A percentile compares a stretch with the other conserved stretches of the same genome.
These are phyloP conservation scores for Anagrus nilaparvatae DNA, from an alignment of 1,140 invertebrate species.

Conservation along the genomic window DNA sequence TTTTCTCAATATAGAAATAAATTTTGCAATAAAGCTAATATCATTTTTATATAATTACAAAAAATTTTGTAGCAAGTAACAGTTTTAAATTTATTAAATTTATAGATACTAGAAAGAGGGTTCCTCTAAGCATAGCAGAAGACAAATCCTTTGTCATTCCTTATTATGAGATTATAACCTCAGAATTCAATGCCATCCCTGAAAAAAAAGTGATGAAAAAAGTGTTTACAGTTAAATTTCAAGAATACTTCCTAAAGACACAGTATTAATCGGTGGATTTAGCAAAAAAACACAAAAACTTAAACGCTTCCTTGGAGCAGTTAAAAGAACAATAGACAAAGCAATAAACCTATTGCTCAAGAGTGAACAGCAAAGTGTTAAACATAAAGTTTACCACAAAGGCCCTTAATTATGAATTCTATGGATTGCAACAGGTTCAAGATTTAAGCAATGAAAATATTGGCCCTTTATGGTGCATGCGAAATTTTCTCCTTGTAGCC, in stretches of 20 bases:
- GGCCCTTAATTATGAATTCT: slow-evolving; percentile 94
- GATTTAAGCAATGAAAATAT: slow-evolving; percentile 75
- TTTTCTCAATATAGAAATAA: background rate
- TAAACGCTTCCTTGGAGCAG: slow-evolving; percentile 78
- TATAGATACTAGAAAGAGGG: slow-evolving; percentile 83
- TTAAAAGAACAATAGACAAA: slow-evolving; percentile 80
- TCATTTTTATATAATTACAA: slow-evolving; percentile 33
- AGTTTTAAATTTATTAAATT: slow-evolving; percentile 82
- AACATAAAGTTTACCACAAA: slow-evolving; percentile 89
- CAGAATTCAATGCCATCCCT: slow-evolving; percentile 65
- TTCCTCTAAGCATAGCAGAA: slow-evolving; percentile 80
- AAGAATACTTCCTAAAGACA: slow-evolving; percentile 47
- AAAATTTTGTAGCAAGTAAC: slow-evolving; percentile 87
- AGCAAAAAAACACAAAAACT: slow-evolving; percentile 48
- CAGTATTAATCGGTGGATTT: slow-evolving; percentile 36
- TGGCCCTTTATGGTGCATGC: slow-evolving; percentile 95
- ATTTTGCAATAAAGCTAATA: slow-evolving; percentile 5
- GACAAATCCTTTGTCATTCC: slow-evolving; percentile 82
- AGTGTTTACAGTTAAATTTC: too few relatives aligned
- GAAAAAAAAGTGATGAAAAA: slow-evolving; percentile 66
- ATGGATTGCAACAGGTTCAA: slow-evolving; percentile 56
- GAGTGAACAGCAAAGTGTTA: slow-evolving; percentile 73
- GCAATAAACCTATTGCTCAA: slow-evolving; percentile 83
- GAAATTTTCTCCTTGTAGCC: slow-evolving; percentile 92
- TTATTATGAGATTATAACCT: slow-evolving; percentile 88